These are phyloP conservation scores for Germaria angustata DNA, from an alignment of 2,888 invertebrate genomes.

Conservation along the genomic window DNA sequence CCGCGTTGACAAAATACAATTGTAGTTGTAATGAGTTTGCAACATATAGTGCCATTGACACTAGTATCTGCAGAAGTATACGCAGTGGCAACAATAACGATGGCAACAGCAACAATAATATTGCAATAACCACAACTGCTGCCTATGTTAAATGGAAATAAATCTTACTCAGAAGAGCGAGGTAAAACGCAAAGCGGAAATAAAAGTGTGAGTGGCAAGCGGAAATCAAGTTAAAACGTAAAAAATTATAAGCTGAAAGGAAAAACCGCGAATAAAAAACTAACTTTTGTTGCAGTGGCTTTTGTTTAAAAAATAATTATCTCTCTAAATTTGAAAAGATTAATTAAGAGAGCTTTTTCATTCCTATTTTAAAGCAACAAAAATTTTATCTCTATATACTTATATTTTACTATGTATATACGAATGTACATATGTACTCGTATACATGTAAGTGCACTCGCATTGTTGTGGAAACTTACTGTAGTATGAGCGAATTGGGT, in stretches of 20 bases:
- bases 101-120: constrained; percentile 12
- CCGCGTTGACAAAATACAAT: constrained; percentile 59
- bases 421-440: neutral
- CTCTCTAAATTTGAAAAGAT: constrained; percentile 43
- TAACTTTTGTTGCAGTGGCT: constrained; percentile 45
- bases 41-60: constrained; percentile 57
- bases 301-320: constrained; percentile 30
- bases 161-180: constrained; percentile 21
- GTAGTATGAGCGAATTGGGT: neutral
- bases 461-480: neutral
- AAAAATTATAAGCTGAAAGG: constrained; percentile 11
- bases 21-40: constrained; percentile 60
- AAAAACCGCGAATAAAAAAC: constrained; percentile 2
- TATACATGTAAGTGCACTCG: too few species aligned
- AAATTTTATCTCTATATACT: neutral
- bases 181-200: constrained; percentile 38
- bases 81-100: neutral
- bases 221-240: constrained; percentile 51
- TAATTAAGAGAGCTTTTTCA: constrained; percentile 37
- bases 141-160: constrained; percentile 45
- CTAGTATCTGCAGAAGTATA: constrained; percentile 30
- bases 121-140: constrained; percentile 41
- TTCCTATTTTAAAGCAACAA: neutral
- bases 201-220: constrained; percentile 58
- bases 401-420: neutral